Evolutionary conservation across 2,888 invertebrate genomes (phyloP).

Genomic region (Endomychus coccineus): DNA sequence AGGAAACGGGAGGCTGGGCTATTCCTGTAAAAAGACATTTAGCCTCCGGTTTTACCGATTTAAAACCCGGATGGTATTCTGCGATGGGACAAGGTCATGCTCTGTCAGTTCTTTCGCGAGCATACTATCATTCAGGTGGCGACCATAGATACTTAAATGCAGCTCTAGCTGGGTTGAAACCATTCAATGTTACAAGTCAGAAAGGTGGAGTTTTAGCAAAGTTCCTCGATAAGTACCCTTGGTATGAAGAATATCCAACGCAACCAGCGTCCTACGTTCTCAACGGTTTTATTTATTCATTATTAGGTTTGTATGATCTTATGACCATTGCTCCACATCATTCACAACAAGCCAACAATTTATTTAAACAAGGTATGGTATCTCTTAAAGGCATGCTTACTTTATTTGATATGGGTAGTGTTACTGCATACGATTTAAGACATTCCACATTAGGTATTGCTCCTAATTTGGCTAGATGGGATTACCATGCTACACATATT

Average conservation of each 20-base stretch:
- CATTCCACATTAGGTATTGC: conserved; percentile 85
- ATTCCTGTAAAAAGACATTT: conserved; percentile 75
- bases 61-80: conserved; percentile 70
- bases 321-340: conserved; percentile 68
- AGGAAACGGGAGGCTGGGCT: conserved; percentile 84
- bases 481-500: conserved; percentile 97
- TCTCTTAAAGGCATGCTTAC: conserved; percentile 82
- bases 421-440: conserved; percentile 91
- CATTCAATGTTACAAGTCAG: conserved; percentile 65
- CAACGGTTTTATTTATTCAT: conserved; percentile 96
- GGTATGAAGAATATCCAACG: conserved; percentile 99
- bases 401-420: conserved; percentile 91
- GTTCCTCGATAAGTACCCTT: conserved; percentile 79
- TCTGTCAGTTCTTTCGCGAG: conserved; percentile 88
- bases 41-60: conserved; percentile 64
- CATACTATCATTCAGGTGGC: conserved; percentile 75
- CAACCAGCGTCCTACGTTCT: conserved; percentile 90
- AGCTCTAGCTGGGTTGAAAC: conserved; percentile 71
- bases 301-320: conserved; percentile 94
- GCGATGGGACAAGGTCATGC: conserved; percentile 99
- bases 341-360: conserved; percentile 62
- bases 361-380: conserved; percentile 77
- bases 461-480: conserved; percentile 96
- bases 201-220: conserved; percentile 78
- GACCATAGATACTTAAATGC: conserved; percentile 70